Evolutionary conservation across 2,888 invertebrate species (phyloP).

Genomic region (Amphipoea lucens): DNA sequence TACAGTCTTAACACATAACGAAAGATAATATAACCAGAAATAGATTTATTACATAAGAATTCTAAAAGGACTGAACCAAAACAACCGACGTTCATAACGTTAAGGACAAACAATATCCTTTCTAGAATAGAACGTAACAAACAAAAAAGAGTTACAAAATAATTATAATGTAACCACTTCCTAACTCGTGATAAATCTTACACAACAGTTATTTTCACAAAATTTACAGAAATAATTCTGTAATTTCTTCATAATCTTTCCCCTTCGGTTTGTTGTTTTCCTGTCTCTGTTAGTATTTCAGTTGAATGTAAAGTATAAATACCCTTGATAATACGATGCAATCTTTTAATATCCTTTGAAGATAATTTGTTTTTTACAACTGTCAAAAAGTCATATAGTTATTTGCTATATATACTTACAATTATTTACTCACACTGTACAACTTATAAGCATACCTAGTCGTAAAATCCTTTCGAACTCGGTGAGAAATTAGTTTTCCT

Average conservation of each 20-base stretch:
- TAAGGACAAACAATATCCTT: neutral
- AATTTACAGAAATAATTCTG: constrained; percentile 12
- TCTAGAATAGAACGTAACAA: constrained; percentile 25
- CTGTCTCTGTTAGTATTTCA: constrained; percentile 13
- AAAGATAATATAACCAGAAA: neutral
- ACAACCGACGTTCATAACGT: neutral
- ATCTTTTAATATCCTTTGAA: neutral
- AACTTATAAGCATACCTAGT: neutral
- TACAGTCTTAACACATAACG: neutral
- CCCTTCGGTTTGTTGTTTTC: constrained; percentile 15
- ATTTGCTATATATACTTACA: neutral
- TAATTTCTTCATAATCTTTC: constrained; percentile 4
- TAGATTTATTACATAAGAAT: neutral
- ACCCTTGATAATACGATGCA: neutral
- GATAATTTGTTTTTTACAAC: neutral
- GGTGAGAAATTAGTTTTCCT: neutral
- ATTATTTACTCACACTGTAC: neutral
- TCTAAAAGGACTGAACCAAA: neutral
- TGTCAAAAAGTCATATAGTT: neutral
- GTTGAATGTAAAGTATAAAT: neutral
- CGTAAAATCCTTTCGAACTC: neutral
- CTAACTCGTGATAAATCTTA: constrained; percentile 37
- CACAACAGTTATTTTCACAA: constrained; percentile 38
- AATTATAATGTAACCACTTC: constrained; percentile 9
- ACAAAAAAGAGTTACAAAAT: constrained; percentile 23